Evolutionary conservation across 2,888 invertebrate genomes (phyloP), one percentile per base, ranked within the genome.

Genomic region (Erannis defoliaria): DNA sequence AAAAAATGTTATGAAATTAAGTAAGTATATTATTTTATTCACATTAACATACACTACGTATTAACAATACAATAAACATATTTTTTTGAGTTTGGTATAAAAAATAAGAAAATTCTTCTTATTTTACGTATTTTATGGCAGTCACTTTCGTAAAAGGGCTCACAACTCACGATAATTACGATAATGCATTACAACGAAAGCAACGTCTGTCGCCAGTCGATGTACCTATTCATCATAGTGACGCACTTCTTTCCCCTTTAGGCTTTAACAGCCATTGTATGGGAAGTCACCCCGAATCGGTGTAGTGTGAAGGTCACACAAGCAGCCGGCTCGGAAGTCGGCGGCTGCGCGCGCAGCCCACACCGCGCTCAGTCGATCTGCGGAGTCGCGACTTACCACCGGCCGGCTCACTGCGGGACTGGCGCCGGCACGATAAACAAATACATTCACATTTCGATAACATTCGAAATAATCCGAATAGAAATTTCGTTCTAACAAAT

Each of bases 281-380:
- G 67, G 62, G 63, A 66, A 69, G 67, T 60, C 63, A 69, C 63
- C 67, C 69, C 65, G 40, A 55, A 67, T 64, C 43, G 64, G 71
- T 68, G 62, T 64, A 55, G 57, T 64, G 70, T 76, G 81, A 85
- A 84, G 86, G 84, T 75, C 81, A 21, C 51, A 6, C 40, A 9
- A 66, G 61, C 66, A 46, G 63, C 46, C 70, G 76, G 76, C 74
- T 75, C 71, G 81, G 83, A 82, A 84, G 83, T 81, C 81, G 80
- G 64, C 62, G 55, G 67, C 63, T 80, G 82, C 85, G 84, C 81
- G 82, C 85, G 85, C 84, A 80, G 67, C 68, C 71, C 55, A 57
- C 68, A 62, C 68, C 67, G 68, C 71, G 53, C 59, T 70, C 90
- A 91, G 91, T 92, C 91, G 90, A 90, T 90, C 85, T 77, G 77